These are phyloP conservation scores for Chrysotoxum bicinctum DNA, from an alignment of 2,888 invertebrate genomes.

Conservation along the genomic window DNA sequence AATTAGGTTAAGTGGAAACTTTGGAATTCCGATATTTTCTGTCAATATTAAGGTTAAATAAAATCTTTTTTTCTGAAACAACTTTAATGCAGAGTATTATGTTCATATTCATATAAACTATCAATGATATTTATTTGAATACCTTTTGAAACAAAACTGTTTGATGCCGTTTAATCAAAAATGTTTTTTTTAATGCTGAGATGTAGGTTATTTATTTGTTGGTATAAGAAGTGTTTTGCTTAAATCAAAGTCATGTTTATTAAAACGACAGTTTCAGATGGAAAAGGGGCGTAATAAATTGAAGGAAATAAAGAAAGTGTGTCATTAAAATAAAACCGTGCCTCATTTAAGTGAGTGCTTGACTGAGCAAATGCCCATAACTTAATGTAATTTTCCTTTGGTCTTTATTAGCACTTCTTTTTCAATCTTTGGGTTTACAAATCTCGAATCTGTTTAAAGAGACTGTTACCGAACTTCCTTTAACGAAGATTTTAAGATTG, in stretches of 20 bases:
- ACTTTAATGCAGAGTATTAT: too few species aligned
- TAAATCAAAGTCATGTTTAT: neutral
- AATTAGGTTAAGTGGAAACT: neutral
- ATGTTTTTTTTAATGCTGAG: neutral
- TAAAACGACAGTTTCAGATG: neutral
- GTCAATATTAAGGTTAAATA: neutral
- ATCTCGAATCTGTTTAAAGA: too few species aligned
- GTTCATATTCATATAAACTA: too few species aligned
- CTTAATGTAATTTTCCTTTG: too few species aligned
- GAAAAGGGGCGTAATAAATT: neutral
- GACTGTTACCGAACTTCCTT: too few species aligned
- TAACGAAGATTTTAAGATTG: too few species aligned
- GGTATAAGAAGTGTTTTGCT: neutral
- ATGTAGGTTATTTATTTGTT: neutral
- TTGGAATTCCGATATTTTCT: neutral
- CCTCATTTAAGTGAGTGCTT: neutral
- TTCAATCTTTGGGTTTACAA: too few species aligned
- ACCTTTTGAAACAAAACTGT: too few species aligned
- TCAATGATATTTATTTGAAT: too few species aligned
- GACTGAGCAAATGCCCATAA: neutral
- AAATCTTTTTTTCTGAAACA: neutral
- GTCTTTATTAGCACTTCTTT: too few species aligned
- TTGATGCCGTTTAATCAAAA: neutral
- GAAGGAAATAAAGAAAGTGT: neutral
- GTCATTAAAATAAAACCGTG: neutral